These are phyloP conservation scores for Scyliorhinus canicula DNA, from an alignment of 2,797 vertebrate species.

Conservation along the genomic window DNA sequence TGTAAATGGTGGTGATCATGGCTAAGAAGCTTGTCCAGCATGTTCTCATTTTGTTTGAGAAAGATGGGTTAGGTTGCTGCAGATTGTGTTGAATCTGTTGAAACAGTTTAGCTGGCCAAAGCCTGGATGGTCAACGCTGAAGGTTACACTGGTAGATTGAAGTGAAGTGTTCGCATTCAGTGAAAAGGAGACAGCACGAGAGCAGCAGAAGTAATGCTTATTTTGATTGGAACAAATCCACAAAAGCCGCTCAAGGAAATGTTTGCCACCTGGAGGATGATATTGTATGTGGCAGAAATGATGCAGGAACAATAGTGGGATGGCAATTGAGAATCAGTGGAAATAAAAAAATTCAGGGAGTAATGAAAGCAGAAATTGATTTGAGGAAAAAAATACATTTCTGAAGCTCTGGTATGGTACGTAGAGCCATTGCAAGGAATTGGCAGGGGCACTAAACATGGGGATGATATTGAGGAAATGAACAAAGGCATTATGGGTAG, in stretches of 20 bases:
- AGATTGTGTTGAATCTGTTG: background rate
- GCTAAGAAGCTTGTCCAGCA: too few relatives aligned
- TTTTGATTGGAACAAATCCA: background rate
- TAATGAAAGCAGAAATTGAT: background rate
- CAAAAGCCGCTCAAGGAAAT: background rate
- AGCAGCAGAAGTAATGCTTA: background rate
- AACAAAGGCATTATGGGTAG: too few relatives aligned
- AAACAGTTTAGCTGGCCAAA: background rate
- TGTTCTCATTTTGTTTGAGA: too few relatives aligned
- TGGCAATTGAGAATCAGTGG: background rate
- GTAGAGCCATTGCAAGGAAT: background rate
- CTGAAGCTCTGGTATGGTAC: background rate
- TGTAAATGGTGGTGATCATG: too few relatives aligned
- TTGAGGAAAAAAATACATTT: background rate
- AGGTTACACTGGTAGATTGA: background rate
- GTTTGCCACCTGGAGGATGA: background rate
- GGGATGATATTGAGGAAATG: too few relatives aligned
- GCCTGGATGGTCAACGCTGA: background rate
- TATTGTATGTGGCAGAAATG: background rate
- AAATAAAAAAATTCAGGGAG: background rate
- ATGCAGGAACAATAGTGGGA: background rate
- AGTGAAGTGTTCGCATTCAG: background rate
- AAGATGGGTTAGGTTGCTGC: background rate
- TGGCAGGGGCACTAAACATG: too few relatives aligned
- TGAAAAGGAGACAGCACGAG: background rate